Percentiles rank a stretch among this genome's conserved stretches.
phyloP scores from a whole-genome alignment of 2,888 invertebrate genomes.

The Dasypogon diadema region DNA sequence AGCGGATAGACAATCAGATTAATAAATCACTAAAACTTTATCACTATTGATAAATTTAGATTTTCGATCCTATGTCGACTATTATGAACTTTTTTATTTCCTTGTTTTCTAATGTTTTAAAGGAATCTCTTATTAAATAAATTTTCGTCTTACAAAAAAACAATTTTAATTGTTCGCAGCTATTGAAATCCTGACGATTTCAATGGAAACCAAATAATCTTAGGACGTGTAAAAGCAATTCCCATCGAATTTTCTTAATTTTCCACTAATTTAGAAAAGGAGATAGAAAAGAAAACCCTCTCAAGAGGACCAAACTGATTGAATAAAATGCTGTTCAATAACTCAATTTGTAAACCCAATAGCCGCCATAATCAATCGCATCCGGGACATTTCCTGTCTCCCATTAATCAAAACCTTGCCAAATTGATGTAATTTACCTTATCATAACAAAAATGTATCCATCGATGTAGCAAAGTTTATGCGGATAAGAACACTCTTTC shows the following conservation, averaged over 20 bases:
- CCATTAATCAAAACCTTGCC: constrained; percentile 54
- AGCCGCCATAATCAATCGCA: constrained; percentile 50
- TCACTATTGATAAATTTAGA: too few relatives aligned
- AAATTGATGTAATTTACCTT: constrained; percentile 55
- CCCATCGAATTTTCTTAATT: not conserved
- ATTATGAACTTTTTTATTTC: too few relatives aligned
- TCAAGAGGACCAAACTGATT: not conserved
- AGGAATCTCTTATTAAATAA: too few relatives aligned
- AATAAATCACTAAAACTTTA: too few relatives aligned
- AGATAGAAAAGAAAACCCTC: not conserved
- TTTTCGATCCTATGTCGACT: too few relatives aligned
- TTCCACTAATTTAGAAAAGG: not conserved
- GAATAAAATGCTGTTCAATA: constrained; percentile 30
- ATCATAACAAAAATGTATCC: constrained; percentile 51
- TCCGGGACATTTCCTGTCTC: constrained; percentile 38
- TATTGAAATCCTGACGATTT: too few relatives aligned
- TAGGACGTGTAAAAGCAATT: not conserved
- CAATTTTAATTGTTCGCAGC: too few relatives aligned
- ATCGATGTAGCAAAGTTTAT: constrained; percentile 43
- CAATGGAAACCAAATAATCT: too few relatives aligned
- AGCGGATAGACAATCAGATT: too few relatives aligned
- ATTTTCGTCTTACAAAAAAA: too few relatives aligned
- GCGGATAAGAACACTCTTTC: constrained; percentile 61
- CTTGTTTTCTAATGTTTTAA: too few relatives aligned
- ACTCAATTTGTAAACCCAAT: constrained; percentile 48